A percentile compares a stretch with the other conserved stretches of the same genome.
phyloP scores from a whole-genome alignment of 1,140 invertebrate species.

The Chelonus insularis region DNA sequence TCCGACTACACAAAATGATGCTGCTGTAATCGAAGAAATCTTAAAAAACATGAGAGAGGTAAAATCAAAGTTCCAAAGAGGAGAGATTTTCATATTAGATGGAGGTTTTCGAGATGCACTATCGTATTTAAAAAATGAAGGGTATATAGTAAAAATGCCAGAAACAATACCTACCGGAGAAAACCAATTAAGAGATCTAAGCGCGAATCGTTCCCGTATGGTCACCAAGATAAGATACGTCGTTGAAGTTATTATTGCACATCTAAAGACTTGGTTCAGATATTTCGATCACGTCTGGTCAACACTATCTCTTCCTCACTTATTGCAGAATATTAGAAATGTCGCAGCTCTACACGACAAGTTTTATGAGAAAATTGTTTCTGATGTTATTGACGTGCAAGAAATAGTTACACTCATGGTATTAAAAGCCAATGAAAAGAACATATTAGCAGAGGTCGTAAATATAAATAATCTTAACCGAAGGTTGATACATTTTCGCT shows the following conservation, averaged over 20 bases:
- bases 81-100: slow-evolving; percentile 9
- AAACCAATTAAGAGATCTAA: not conserved
- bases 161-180: not conserved
- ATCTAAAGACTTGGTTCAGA: not conserved
- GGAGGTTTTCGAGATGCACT: slow-evolving; percentile 6
- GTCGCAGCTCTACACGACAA: not conserved
- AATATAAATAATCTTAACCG: not conserved
- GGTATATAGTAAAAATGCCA: not conserved
- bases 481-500: not conserved
- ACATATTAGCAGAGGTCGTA: not conserved
- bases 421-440: not conserved
- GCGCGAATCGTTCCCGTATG: slow-evolving; percentile 4
- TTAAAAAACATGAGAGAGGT: not conserved
- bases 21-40: not conserved
- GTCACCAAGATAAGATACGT: slow-evolving; percentile 3
- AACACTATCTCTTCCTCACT: not conserved
- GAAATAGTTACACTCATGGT: not conserved
- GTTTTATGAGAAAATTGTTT: not conserved
- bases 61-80: not conserved
- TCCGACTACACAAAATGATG: slow-evolving; percentile 2
- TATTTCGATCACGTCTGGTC: slow-evolving; percentile 8
- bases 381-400: not conserved
- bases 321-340: not conserved
- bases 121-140: not conserved
- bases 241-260: slow-evolving; percentile 2